Evolutionary conservation across 1,140 invertebrate genomes (phyloP), one percentile per base, ranked within the genome.

Genomic region (Zeugodacus cucurbitae): DNA sequence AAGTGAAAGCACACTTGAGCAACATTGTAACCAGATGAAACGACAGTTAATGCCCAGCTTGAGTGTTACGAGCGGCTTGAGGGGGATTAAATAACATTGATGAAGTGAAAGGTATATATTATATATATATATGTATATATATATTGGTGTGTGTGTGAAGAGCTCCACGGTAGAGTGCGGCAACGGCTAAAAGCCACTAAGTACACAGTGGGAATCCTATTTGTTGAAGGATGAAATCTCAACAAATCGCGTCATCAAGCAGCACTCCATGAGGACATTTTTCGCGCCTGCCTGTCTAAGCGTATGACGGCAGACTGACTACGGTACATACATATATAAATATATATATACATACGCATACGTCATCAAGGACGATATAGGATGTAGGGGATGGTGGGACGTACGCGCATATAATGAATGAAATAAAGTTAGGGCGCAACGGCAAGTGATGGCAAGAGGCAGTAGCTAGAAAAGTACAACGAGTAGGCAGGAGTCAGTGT

Each of bases 241-340:
- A 82, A 29, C 74, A 48, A 82, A 82, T 82, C 74, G 74, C 74
- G 74, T 82, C 74, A 82, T 82, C 74, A 54, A 82, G 22, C 74
- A 48, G 0, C 74, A 82, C 41, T 48, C n/a, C 41, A 82, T 82
- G 8, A n/a, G 48, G 74, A 82, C n/a, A 48, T 44, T 82, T 82
- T 82, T 82, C 74, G 74, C 22, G 74, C 74, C 74, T 82, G 74
- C n/a, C 22, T 82, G 74, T 48, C 41, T 82, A 48, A 44, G 0
- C 22, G 41, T 14, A 48, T 48, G 41, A 82, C 17, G 44, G 37
- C 29, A n/a, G 37, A 44, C 67, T 64, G 67, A 37, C 22, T 26
- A 78, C 20, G 8, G 41, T 78, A 11, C 3, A 6, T 48, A 34
- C 34, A 74, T 6, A 29, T 3, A 5, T 34, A 17, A 4, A 3